Evolutionary conservation across 2,113 vertebrate species (phyloP).

Genomic region (Dasyurus viverrinus): DNA sequence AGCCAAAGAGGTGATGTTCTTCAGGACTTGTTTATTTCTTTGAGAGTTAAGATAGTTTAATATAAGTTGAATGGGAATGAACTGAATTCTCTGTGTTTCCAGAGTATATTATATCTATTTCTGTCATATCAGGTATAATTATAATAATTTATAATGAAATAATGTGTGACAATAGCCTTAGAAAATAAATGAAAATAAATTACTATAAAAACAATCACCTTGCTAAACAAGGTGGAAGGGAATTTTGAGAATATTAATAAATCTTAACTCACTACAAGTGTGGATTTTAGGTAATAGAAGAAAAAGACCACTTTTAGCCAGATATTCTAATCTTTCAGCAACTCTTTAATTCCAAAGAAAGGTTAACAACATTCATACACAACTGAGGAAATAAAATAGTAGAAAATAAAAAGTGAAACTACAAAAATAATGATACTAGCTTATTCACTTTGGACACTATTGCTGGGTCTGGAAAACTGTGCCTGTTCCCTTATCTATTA

Average conservation of each 20-base stretch:
- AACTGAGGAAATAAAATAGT: background rate
- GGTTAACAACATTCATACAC: background rate
- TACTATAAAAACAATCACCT: background rate
- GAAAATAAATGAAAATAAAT: background rate
- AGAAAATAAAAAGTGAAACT: background rate
- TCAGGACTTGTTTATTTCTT: background rate
- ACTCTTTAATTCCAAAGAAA: background rate
- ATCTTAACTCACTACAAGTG: background rate
- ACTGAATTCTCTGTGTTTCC: background rate
- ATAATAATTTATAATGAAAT: background rate
- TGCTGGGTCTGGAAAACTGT: background rate
- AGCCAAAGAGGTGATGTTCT: background rate
- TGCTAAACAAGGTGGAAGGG: background rate
- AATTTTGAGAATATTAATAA: background rate
- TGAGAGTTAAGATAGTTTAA: background rate
- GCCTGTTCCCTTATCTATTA: background rate
- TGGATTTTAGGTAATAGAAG: background rate
- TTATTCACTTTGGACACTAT: background rate
- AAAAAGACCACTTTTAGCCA: background rate
- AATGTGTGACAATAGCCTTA: background rate
- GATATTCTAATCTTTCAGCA: background rate
- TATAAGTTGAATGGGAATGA: background rate
- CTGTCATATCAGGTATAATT: background rate
- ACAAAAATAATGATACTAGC: background rate
- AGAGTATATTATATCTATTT: background rate